Percentiles rank a stretch among this genome's conserved stretches.
phyloP scores from a whole-genome alignment of 1,140 invertebrate species.

The Drosophila busckii region DNA sequence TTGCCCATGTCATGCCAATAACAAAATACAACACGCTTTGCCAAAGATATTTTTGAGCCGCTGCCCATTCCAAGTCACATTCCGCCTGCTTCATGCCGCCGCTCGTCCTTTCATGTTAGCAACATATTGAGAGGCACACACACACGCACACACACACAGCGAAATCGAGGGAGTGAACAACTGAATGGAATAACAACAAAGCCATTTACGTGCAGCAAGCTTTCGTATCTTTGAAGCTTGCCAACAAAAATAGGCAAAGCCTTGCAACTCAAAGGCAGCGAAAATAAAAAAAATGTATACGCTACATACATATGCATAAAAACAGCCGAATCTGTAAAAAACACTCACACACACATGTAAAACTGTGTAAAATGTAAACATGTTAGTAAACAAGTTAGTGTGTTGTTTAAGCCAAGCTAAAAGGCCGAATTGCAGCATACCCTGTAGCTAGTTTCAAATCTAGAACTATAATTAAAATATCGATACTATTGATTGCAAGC shows the following conservation, averaged over 20 bases:
- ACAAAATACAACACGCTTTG: slow-evolving; percentile 48
- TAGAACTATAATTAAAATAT: too few relatives aligned
- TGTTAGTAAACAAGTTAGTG: too few relatives aligned
- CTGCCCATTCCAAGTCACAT: slow-evolving; percentile 11
- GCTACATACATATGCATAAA: too few relatives aligned
- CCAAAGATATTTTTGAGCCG: slow-evolving; percentile 30
- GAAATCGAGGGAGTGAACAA: background rate
- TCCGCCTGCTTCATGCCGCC: background rate
- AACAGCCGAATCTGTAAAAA: background rate
- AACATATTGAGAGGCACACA: slow-evolving; percentile 12
- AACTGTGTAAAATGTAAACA: too few relatives aligned
- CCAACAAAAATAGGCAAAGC: slow-evolving; percentile 31
- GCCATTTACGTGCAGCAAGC: slow-evolving; percentile 35
- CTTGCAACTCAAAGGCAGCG: slow-evolving; percentile 16
- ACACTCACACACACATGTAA: background rate
- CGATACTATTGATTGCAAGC: too few relatives aligned
- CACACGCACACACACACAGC: too few relatives aligned
- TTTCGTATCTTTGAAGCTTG: slow-evolving; percentile 38
- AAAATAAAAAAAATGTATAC: slow-evolving; percentile 1
- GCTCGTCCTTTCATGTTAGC: background rate
- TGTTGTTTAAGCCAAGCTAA: too few relatives aligned
- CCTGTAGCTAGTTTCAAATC: too few relatives aligned
- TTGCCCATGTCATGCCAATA: slow-evolving; percentile 35
- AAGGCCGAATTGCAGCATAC: too few relatives aligned
- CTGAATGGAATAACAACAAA: slow-evolving; percentile 34